Evolutionary conservation across 1,140 invertebrate species (phyloP).

Genomic region (Agrilus planipennis): DNA sequence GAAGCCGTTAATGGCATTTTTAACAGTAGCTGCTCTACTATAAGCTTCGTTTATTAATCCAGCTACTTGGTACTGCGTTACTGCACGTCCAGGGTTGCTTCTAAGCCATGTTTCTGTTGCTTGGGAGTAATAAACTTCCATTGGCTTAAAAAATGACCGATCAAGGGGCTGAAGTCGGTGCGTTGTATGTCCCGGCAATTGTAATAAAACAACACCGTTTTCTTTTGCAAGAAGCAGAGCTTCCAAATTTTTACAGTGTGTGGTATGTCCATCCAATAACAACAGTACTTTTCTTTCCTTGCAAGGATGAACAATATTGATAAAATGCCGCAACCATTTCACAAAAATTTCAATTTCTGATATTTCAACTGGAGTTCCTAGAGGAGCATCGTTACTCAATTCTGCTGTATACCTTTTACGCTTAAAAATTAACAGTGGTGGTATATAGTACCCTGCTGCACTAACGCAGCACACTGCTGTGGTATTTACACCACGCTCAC

Average conservation of each 20-base stretch:
- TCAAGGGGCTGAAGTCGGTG: conserved; percentile 31
- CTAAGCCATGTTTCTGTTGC: conserved; percentile 19
- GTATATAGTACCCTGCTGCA: conserved; percentile 17
- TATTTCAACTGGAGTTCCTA: conserved; percentile 7
- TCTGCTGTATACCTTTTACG: neutral
- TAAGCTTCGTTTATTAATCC: conserved; percentile 27
- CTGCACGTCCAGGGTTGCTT: conserved; percentile 19
- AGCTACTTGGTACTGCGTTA: conserved; percentile 21
- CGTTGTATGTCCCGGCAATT: conserved; percentile 31
- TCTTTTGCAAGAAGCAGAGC: conserved; percentile 18
- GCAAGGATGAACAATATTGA: neutral
- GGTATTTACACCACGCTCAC: conserved; percentile 33
- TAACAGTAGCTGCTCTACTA: conserved; percentile 25
- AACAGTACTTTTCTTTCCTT: conserved; percentile 7
- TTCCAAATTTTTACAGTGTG: conserved; percentile 23
- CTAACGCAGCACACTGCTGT: conserved; percentile 28
- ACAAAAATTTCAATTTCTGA: conserved; percentile 8
- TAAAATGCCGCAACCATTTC: conserved; percentile 2
- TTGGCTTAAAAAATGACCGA: conserved; percentile 18
- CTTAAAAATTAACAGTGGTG: conserved; percentile 20
- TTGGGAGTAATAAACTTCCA: conserved; percentile 26
- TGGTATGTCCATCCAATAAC: conserved; percentile 19
- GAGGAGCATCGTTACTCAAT: conserved; percentile 2
- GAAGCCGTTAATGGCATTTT: conserved; percentile 31
- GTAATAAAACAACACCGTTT: conserved; percentile 19